Conservation (phyloP, 2,797 vertebrate species). For the Aldrovandia affinis region DNA sequence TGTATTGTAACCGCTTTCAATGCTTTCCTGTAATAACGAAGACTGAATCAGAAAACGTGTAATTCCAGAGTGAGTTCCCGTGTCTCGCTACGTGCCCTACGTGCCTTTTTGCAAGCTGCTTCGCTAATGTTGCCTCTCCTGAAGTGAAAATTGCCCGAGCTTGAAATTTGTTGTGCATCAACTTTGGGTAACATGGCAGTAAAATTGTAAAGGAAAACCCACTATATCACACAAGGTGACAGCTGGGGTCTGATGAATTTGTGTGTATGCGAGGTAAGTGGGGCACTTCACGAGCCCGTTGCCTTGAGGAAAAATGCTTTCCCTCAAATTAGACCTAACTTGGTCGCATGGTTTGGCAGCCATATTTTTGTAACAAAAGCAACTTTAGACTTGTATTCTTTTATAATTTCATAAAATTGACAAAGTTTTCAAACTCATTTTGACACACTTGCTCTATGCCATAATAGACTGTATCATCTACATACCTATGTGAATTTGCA, state of each 20-base stretch:
- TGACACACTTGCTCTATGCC: background rate
- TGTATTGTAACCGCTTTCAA: too few relatives aligned
- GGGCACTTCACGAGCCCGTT: background rate
- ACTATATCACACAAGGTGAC: background rate
- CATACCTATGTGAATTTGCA: background rate
- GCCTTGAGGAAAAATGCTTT: background rate
- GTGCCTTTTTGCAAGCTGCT: too few relatives aligned
- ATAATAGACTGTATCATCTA: background rate
- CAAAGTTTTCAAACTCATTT: background rate
- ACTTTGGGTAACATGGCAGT: background rate
- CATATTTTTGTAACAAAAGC: background rate
- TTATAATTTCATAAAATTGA: too few relatives aligned
- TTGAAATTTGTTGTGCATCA: background rate
- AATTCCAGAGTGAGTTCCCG: too few relatives aligned
- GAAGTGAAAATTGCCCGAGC: too few relatives aligned
- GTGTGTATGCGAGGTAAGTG: background rate
- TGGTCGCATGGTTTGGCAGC: background rate
- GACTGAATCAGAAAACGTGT: too few relatives aligned
- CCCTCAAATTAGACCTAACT: background rate
- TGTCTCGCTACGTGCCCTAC: too few relatives aligned
- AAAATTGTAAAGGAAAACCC: background rate
- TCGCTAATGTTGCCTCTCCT: too few relatives aligned
- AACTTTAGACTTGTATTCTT: background rate
- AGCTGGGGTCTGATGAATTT: background rate
- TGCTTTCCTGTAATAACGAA: too few relatives aligned